These are phyloP conservation scores for Fragum whitleyi DNA, from an alignment of 2,888 invertebrate genomes.

Conservation along the genomic window DNA sequence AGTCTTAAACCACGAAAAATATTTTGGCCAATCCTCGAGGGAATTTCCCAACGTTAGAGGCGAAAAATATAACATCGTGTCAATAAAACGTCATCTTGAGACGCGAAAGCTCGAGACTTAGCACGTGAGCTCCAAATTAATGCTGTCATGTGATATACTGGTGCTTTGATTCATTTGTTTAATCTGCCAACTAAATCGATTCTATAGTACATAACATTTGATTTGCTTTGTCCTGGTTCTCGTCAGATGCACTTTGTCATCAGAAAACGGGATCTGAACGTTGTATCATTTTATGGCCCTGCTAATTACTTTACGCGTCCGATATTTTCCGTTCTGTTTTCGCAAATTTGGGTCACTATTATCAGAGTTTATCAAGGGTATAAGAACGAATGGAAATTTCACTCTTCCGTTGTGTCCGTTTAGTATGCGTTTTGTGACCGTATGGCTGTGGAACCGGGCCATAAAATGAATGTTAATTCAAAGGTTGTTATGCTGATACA, in stretches of 20 bases:
- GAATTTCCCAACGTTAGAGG: not conserved
- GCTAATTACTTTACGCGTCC: too few relatives aligned
- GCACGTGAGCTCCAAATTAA: conserved; percentile 15
- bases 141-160: conserved; percentile 24
- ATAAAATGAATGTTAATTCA: too few relatives aligned
- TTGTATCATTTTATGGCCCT: too few relatives aligned
- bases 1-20: not conserved
- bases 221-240: conserved; percentile 13
- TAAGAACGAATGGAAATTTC: too few relatives aligned
- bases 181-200: conserved; percentile 14
- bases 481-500: too few relatives aligned
- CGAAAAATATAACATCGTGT: conserved; percentile 1
- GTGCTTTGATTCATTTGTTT: conserved; percentile 22
- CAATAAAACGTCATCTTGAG: conserved; percentile 14
- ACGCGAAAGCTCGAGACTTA: not conserved
- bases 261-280: too few relatives aligned
- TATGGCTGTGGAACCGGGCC: too few relatives aligned
- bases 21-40: not conserved
- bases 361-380: too few relatives aligned
- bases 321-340: too few relatives aligned
- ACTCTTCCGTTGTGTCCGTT: too few relatives aligned
- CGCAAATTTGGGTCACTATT: too few relatives aligned
- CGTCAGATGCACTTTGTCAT: not conserved
- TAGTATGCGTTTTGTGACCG: too few relatives aligned
- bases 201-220: not conserved